Evolutionary conservation across 2,113 vertebrate genomes (phyloP).

Genomic region (Hemiprocne comata): DNA sequence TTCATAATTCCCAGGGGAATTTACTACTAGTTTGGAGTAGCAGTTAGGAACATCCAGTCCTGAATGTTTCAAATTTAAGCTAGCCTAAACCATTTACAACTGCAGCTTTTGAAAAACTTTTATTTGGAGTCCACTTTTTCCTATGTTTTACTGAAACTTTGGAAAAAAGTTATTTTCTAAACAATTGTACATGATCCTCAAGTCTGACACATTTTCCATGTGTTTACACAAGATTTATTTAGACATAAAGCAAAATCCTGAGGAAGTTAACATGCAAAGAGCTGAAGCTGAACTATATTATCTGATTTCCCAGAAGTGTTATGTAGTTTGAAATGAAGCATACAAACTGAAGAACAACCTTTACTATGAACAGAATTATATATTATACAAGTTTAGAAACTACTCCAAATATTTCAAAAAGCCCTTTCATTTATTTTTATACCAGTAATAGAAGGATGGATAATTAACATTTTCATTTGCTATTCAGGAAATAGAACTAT

Average conservation of each 20-base stretch:
- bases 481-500: neutral
- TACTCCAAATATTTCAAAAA: neutral
- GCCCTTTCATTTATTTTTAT: neutral
- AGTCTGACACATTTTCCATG: neutral
- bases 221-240: neutral
- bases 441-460: neutral
- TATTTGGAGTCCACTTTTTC: neutral
- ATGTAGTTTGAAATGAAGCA: neutral
- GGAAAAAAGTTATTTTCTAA: no score
- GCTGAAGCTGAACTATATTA: neutral
- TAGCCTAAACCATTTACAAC: neutral
- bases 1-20: neutral
- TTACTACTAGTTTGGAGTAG: neutral
- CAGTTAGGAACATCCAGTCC: neutral
- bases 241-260: neutral
- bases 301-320: neutral
- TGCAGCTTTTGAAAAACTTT: neutral
- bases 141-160: neutral
- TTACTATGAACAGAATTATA: neutral
- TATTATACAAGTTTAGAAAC: neutral
- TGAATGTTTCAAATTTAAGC: neutral
- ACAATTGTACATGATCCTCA: neutral
- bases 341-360: neutral
- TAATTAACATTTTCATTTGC: neutral
- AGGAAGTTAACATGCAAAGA: neutral